Conservation (phyloP, 2,797 vertebrate species). For the Pseudotriccus pelzelni region DNA sequence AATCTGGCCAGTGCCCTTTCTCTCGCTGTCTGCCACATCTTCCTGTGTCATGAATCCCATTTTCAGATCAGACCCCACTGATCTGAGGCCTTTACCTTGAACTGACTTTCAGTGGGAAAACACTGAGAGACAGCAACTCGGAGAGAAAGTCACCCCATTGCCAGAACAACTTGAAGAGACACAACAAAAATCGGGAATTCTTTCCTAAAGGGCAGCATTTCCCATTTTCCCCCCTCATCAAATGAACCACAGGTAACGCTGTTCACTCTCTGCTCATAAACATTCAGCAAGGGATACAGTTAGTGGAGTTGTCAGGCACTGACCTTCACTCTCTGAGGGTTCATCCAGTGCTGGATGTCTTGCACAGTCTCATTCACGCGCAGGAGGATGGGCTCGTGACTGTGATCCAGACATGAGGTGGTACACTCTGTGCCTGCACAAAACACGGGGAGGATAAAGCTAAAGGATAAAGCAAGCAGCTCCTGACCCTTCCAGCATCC, state of each 20-base stretch:
- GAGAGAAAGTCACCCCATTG: background rate
- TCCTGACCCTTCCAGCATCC: background rate
- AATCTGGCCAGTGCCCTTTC: background rate
- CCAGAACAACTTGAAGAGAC: background rate
- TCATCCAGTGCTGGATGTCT: conserved; percentile 92
- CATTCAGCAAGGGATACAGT: background rate
- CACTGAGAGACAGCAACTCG: background rate
- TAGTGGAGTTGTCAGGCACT: background rate
- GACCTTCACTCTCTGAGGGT: conserved; percentile 92
- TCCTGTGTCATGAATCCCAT: background rate
- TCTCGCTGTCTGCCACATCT: background rate
- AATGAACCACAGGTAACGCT: background rate
- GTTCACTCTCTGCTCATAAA: background rate
- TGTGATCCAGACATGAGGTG: conserved; percentile 88
- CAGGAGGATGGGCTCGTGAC: conserved; percentile 91
- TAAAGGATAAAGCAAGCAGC: background rate
- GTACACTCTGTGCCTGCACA: conserved; percentile 88
- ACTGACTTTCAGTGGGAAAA: background rate
- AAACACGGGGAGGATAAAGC: background rate
- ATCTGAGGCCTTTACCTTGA: background rate
- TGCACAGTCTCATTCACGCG: conserved; percentile 86
- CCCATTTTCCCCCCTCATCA: too few relatives aligned
- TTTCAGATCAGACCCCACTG: background rate
- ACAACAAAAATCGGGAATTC: background rate
- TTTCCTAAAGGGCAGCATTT: background rate